These are phyloP conservation scores for Brachyrhaphis roseni DNA, from an alignment of 2,797 vertebrate genomes.

Conservation along the genomic window DNA sequence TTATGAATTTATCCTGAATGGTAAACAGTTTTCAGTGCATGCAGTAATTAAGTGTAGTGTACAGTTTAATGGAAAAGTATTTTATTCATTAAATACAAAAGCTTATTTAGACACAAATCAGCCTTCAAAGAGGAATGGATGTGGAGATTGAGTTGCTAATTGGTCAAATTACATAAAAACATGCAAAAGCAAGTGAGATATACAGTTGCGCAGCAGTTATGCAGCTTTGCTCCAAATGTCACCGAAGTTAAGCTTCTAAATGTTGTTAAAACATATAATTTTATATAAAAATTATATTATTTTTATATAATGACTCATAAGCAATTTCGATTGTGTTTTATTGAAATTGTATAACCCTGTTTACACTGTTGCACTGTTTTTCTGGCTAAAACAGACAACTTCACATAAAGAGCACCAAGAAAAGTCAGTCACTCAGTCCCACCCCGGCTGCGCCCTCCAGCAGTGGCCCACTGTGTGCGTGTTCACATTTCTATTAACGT, in stretches of 20 bases:
- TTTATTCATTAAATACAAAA: constrained; percentile 5
- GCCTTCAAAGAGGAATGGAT: constrained; percentile 27
- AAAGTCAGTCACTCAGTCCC: constrained; percentile 56
- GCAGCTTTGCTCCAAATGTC: too few species aligned
- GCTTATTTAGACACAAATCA: constrained; percentile 2
- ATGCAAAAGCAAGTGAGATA: constrained; percentile 33
- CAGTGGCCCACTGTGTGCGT: constrained; percentile 31
- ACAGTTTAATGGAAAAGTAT: not conserved
- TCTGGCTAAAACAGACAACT: constrained; percentile 23
- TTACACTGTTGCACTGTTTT: constrained; percentile 14
- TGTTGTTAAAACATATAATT: too few species aligned
- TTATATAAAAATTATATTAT: too few species aligned
- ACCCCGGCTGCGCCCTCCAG: constrained; percentile 46
- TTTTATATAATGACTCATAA: too few species aligned
- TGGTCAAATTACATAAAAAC: constrained; percentile 64
- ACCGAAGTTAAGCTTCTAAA: too few species aligned
- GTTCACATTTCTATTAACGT: constrained; percentile 38
- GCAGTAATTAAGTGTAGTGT: not conserved
- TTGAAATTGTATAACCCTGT: constrained; percentile 68
- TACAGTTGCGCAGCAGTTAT: constrained; percentile 29
- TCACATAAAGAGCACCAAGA: constrained; percentile 34
- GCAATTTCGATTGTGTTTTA: too few species aligned
- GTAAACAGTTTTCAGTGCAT: not conserved
- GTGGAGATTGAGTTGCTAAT: constrained; percentile 46
- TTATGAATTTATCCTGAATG: not conserved